phyloP scores from a whole-genome alignment of 2,797 vertebrate genomes.

The Phalloptychus januarius region DNA sequence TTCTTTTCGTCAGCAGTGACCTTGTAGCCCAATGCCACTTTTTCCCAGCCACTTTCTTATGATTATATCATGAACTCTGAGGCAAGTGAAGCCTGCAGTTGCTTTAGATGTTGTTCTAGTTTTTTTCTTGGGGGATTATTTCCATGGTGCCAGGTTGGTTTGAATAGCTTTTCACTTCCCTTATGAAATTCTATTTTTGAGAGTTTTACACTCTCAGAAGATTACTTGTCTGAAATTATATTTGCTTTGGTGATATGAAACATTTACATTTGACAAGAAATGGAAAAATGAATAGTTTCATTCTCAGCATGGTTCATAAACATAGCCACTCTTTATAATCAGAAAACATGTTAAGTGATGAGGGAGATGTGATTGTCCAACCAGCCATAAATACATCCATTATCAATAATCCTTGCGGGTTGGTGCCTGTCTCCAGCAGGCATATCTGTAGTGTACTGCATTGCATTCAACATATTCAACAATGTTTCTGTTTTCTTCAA shows the following conservation, averaged over 20 bases:
- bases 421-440: too few relatives aligned
- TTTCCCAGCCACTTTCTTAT: background rate
- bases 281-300: background rate
- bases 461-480: background rate
- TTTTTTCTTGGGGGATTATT: background rate
- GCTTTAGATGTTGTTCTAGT: background rate
- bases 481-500: background rate
- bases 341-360: constrained; percentile 8
- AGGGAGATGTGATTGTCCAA: background rate
- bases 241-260: background rate
- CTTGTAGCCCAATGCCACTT: background rate
- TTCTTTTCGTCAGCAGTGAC: background rate
- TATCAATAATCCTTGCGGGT: too few relatives aligned
- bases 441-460: background rate
- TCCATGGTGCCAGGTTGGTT: background rate
- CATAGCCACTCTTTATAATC: constrained; percentile 15
- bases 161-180: background rate
- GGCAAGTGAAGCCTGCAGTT: background rate
- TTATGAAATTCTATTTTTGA: background rate
- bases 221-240: background rate
- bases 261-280: background rate
- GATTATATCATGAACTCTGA: background rate
- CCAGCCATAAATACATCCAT: too few relatives aligned
- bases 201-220: too few relatives aligned
- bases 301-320: background rate